Base-by-base conservation (phyloP, 2,113 vertebrate genomes). In the Rhinopomastus cyanomelas region DNA sequence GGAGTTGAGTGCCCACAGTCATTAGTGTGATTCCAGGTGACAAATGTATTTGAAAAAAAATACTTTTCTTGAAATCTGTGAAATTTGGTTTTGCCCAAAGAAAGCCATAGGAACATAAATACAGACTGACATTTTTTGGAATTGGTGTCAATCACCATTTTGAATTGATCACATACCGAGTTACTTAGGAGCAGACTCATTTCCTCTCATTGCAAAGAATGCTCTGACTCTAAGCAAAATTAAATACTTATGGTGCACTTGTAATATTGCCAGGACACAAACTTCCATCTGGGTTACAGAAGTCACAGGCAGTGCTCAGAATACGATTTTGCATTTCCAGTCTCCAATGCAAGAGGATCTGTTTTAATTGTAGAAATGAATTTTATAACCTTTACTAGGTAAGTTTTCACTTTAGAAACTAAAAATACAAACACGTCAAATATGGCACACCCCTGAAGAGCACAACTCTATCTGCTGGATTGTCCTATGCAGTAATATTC, bases 131-230 rank as follows among this genome's bases (percentile, higher is more conserved):
- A 79, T 89, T 72, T 91, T 80, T 60, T 49, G 83, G 60, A 81
- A 67, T 75, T 56, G 60, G 81, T 87, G 84, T 92, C 86, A 85
- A 85, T 85, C 60, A 65, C 65, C 79, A 84, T 30, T 61, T 77
- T 55, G 46, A 89, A 76, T 55, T 78, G 87, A 92, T 59, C 67
- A 81, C 56, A 55, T 23, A 73, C 81, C 3, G 9, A 64, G 10
- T 89, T 82, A 81, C 75, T 91, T n/a, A 92, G 44, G 86, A 81
- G 42, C 34, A 92, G 32, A 91, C 44, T 96, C 64, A 97, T 96
- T 96, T 97, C 96, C 97, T 95, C 83, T 93, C 67, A 90, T 79
- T 73, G 62, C 83, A 91, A 96, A 94, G 95, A 97, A 97, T 97
- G 96, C 75, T 91, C 91, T 84, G 78, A 90, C 90, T 90, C 46